phyloP scores from a whole-genome alignment of 2,797 vertebrate species.

The Helarctos malayanus region DNA sequence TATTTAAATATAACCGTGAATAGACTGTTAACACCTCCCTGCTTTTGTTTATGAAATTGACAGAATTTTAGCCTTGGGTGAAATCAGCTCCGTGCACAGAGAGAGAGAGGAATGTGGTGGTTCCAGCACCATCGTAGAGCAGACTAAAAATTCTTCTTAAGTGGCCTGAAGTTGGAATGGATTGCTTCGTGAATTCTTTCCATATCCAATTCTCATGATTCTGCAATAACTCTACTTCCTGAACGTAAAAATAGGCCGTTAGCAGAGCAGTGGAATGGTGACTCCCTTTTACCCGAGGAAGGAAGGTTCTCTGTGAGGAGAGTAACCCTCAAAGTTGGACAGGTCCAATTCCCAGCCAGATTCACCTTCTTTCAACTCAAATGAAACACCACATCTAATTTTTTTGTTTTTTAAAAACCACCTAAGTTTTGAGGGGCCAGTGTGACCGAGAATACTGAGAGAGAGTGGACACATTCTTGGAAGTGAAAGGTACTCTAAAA shows the following conservation, averaged over 20 bases:
- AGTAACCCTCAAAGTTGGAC: not conserved
- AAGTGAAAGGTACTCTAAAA: conserved; percentile 79
- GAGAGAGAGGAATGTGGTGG: conserved; percentile 33
- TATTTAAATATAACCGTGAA: not conserved
- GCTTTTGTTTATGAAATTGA: conserved; percentile 54
- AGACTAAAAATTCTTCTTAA: conserved; percentile 72
- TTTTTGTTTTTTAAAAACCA: not conserved
- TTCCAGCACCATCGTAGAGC: not conserved
- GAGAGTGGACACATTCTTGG: conserved; percentile 68
- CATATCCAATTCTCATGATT: conserved; percentile 79
- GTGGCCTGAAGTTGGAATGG: conserved; percentile 64
- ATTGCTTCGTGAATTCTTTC: conserved; percentile 74
- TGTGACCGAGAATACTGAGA: not conserved
- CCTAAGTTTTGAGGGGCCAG: not conserved
- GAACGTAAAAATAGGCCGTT: conserved; percentile 76
- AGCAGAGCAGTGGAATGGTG: not conserved
- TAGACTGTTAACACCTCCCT: not conserved
- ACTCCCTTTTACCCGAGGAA: not conserved
- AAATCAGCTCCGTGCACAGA: not conserved
- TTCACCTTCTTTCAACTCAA: not conserved
- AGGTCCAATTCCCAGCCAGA: not conserved
- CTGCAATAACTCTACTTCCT: conserved; percentile 78
- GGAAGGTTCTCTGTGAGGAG: not conserved
- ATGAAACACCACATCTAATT: not conserved
- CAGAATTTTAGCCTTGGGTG: conserved; percentile 7